Conservation (phyloP, 1,140 invertebrate species). For the Drosophila funebris region DNA sequence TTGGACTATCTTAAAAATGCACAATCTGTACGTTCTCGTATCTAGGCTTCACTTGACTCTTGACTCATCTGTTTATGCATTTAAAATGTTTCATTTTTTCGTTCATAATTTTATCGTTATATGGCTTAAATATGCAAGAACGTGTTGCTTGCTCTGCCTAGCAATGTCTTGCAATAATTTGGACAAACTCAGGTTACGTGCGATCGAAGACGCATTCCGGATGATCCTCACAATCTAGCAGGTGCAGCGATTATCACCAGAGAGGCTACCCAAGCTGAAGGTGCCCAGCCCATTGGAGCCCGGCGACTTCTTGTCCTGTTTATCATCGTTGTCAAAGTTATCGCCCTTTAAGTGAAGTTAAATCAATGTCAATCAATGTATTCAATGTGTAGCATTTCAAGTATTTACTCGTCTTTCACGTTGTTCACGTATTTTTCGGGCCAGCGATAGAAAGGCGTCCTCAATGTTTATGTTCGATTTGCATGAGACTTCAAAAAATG, state of each 20-base stretch:
- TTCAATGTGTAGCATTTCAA: neutral
- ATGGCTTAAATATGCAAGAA: constrained; percentile 39
- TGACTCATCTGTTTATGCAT: constrained; percentile 3
- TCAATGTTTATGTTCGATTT: constrained; percentile 96
- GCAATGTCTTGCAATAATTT: constrained; percentile 44
- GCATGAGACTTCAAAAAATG: constrained; percentile 96
- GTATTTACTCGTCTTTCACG: constrained; percentile 88
- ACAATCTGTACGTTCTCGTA: constrained; percentile 54
- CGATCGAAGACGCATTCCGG: constrained; percentile 28
- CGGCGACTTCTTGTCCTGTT: constrained; percentile 81
- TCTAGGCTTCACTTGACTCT: neutral
- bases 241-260: constrained; percentile 82
- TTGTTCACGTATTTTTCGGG: constrained; percentile 92
- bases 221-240: constrained; percentile 56
- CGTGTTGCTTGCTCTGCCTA: constrained; percentile 3
- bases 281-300: constrained; percentile 83
- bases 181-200: constrained; percentile 60
- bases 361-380: neutral
- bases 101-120: constrained; percentile 20
- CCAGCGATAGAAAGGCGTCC: constrained; percentile 92
- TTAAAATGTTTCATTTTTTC: neutral
- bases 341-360: constrained; percentile 63
- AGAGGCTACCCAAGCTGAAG: constrained; percentile 78
- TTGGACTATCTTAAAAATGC: constrained; percentile 79
- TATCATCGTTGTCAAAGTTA: constrained; percentile 82